Base-by-base conservation (phyloP, 2,888 invertebrate genomes). In the Tethea ocularis region DNA sequence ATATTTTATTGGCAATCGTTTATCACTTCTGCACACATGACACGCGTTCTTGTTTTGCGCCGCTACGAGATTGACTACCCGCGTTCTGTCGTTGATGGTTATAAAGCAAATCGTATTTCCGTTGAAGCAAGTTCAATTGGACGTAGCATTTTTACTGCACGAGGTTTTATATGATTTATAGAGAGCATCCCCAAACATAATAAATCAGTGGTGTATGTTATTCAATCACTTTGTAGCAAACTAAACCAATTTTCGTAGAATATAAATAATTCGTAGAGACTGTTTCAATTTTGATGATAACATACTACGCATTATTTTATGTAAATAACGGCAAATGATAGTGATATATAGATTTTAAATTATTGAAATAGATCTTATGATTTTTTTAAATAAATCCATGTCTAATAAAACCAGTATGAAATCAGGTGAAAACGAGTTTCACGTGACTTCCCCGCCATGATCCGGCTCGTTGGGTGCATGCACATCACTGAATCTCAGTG, bases 1-100 rank as follows among this genome's bases (percentile, higher is more conserved):
- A 77, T 87, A 87, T 88, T 81, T 89, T 89, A 88, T 88, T 87
- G 83, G 77, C 75, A 75, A 77, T 82, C 80, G 81, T 83, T 87
- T 85, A 82, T 83, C 82, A 81, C 75, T 79, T 75, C 67, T 63
- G 71, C 75, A 77, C 78, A 81, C 77, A 78, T 78, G 83, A 69
- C 74, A 64, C 56, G 57, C 57, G 54, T 62, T 60, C 36, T 60
- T 64, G 58, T 56, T 62, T 36, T 36, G 36, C 41, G 17, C 7
- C n/a, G 41, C 41, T 41, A 41, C 41, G 17, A 17, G 17, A 41
- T 41, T 46, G 20, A 46, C 46, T 20, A 20, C 10, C 46, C 17
- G 20, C 46, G 20, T 46, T 20, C 46, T 46, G 46, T n/a, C 46
- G 17, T 46, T 46, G 17, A 46, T 46, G 46, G 46, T 38, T 55